phyloP scores from a whole-genome alignment of 2,797 vertebrate species.

The Neosalanx taihuensis region DNA sequence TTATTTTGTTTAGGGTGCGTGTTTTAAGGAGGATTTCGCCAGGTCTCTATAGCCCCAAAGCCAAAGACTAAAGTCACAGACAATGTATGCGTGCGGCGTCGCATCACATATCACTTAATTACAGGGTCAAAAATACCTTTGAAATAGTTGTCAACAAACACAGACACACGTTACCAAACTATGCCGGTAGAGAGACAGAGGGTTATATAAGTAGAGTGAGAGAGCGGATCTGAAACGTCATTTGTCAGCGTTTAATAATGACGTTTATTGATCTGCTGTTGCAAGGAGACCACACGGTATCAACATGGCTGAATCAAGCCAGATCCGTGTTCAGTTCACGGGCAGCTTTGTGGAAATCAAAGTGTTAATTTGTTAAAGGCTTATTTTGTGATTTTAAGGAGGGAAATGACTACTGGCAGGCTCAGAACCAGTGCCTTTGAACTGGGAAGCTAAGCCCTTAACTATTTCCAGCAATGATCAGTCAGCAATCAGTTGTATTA shows the following conservation, averaged over 20 bases:
- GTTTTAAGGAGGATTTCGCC: constrained; percentile 19
- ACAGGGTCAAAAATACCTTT: constrained; percentile 9
- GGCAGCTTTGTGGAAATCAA: constrained; percentile 6
- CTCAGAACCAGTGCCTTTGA: constrained; percentile 61
- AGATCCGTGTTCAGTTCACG: neutral
- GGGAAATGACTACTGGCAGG: constrained; percentile 62
- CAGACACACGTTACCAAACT: neutral
- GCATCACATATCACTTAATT: constrained; percentile 46
- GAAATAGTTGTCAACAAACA: constrained; percentile 1
- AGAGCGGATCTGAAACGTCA: neutral
- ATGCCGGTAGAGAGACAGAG: neutral
- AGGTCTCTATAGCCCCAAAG: constrained; percentile 28
- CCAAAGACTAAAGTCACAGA: constrained; percentile 8
- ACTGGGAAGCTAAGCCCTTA: constrained; percentile 43
- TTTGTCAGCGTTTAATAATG: neutral
- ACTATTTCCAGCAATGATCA: constrained; percentile 68
- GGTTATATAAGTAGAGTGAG: constrained; percentile 15
- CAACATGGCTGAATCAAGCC: no score
- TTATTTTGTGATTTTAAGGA: constrained; percentile 41
- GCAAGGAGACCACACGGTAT: neutral
- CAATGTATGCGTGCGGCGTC: constrained; percentile 16
- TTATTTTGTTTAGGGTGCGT: neutral
- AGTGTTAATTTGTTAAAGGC: constrained; percentile 42
- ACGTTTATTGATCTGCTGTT: neutral
- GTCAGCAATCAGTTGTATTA: constrained; percentile 66